Conservation (phyloP, 2,113 vertebrate genomes). For the Scolopax mira region DNA sequence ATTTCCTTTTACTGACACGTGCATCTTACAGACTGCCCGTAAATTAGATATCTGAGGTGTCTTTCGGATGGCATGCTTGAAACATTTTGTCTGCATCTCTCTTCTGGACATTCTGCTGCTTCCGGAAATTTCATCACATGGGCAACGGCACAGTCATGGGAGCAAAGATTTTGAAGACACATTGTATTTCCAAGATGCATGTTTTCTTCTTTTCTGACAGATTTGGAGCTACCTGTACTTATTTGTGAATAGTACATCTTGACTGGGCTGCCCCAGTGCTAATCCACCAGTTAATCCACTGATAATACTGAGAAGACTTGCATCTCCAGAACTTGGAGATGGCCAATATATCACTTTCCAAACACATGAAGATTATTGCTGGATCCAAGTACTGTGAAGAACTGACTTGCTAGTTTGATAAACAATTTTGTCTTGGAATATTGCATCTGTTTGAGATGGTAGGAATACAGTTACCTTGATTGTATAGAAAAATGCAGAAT, state of each 20-base stretch:
- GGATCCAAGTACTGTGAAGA: neutral
- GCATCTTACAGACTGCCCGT: neutral
- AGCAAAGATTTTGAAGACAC: neutral
- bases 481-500: neutral
- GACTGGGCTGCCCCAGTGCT: neutral
- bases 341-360: neutral
- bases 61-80: neutral
- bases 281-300: neutral
- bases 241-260: neutral
- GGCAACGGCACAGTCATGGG: neutral
- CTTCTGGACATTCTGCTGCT: neutral
- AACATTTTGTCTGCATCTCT: neutral
- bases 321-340: neutral
- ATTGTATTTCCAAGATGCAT: neutral
- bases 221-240: neutral
- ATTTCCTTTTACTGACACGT: neutral
- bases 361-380: neutral
- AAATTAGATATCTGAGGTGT: accelerated
- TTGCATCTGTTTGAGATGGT: neutral
- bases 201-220: neutral
- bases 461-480: neutral
- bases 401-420: neutral
- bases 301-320: neutral
- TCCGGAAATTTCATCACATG: neutral
- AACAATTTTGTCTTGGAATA: neutral